Percentiles rank a stretch among this genome's conserved stretches.
Conservation (phyloP, 2,113 vertebrate genomes). For the Odocoileus hemionus region DNA sequence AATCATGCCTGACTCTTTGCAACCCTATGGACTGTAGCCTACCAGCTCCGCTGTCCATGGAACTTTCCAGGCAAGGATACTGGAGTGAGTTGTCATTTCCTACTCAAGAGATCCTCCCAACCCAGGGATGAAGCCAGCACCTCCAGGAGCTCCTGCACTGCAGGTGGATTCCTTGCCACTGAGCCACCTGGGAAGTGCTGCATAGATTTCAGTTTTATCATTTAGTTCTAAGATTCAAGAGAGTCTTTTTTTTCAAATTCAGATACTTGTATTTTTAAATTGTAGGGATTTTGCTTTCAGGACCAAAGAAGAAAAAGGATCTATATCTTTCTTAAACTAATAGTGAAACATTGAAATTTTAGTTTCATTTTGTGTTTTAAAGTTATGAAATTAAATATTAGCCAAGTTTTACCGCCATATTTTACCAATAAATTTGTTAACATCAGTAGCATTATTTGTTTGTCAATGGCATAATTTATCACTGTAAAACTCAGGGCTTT, state of each 20-base stretch:
- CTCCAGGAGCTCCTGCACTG: no score
- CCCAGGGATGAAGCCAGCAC: no score
- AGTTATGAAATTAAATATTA: neutral
- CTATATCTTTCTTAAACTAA: neutral
- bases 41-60: no score
- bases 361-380: neutral
- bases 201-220: neutral
- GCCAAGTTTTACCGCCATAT: neutral
- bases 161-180: no score
- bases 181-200: neutral
- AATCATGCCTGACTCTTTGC: no score
- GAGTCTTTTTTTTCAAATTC: neutral
- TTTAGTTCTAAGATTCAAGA: neutral
- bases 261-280: neutral
- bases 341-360: neutral
- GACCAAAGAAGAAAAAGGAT: neutral
- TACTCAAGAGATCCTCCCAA: no score
- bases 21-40: no score
- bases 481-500: neutral
- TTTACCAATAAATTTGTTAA: neutral
- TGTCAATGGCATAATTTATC: neutral
- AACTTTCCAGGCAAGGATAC: no score
- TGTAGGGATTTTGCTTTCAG: neutral
- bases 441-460: neutral
- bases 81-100: no score